phyloP scores from a whole-genome alignment of 2,797 vertebrate genomes.

The Protonibea diacanthus region DNA sequence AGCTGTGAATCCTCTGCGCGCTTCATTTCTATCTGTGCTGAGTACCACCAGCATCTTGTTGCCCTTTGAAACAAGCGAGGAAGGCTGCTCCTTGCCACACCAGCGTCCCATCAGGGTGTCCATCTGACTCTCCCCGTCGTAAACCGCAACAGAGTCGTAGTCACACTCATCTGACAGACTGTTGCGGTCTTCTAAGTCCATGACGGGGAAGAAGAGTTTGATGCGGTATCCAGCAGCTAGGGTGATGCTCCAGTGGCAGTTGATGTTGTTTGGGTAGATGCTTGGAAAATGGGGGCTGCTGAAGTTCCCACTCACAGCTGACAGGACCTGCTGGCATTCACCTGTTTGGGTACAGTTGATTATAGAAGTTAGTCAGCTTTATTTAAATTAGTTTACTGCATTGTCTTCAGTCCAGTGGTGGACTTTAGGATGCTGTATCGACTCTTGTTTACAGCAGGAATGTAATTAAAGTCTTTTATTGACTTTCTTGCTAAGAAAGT shows the following conservation, averaged over 20 bases:
- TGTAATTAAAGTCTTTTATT: neutral
- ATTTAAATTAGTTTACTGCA: neutral
- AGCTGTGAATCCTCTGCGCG: constrained; percentile 90
- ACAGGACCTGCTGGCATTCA: constrained; percentile 94
- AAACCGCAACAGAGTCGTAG: constrained; percentile 91
- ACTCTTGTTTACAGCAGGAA: constrained; percentile 1
- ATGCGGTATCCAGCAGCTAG: constrained; percentile 89
- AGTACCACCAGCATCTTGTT: constrained; percentile 93
- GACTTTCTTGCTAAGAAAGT: no score
- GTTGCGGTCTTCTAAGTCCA: constrained; percentile 94
- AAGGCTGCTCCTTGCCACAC: constrained; percentile 89
- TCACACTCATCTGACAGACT: constrained; percentile 91
- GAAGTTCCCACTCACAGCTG: constrained; percentile 90
- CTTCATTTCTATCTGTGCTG: constrained; percentile 90
- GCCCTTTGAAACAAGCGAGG: constrained; percentile 85
- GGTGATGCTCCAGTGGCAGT: constrained; percentile 95
- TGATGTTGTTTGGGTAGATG: constrained; percentile 97
- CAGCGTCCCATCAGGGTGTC: constrained; percentile 90
- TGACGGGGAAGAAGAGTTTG: constrained; percentile 90
- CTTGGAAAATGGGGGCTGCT: constrained; percentile 94
- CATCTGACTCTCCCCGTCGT: constrained; percentile 87
- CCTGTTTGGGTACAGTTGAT: constrained; percentile 78
- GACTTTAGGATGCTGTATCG: neutral
- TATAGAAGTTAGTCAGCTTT: neutral
- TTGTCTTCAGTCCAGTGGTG: neutral